Conservation (phyloP, 2,888 invertebrate species). For the Xestoiulus laeticollis region DNA sequence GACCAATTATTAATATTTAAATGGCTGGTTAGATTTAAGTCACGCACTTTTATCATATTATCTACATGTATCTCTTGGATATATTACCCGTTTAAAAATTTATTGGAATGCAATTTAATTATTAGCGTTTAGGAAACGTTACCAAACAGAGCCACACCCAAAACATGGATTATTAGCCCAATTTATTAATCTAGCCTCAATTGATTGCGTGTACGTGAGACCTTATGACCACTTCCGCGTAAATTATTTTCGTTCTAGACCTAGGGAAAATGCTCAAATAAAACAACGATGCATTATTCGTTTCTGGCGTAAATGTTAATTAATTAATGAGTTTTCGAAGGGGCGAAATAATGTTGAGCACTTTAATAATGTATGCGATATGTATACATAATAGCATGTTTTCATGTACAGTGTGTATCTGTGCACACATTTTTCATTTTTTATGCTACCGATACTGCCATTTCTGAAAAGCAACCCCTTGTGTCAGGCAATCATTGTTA, state of each 20-base stretch:
- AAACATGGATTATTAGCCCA: not conserved
- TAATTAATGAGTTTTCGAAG: constrained; percentile 17
- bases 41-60: not conserved
- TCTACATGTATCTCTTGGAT: not conserved
- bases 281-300: not conserved
- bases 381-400: not conserved
- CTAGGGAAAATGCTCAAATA: not conserved
- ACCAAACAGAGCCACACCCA: constrained; percentile 10
- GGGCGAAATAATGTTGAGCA: not conserved
- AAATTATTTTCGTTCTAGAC: not conserved
- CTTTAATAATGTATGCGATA: not conserved
- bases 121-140: not conserved
- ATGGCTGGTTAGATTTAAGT: not conserved
- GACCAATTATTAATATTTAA: not conserved
- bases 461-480: not conserved
- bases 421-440: not conserved
- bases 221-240: not conserved
- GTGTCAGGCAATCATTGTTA: not conserved
- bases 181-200: not conserved
- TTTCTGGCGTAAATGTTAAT: not conserved
- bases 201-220: not conserved
- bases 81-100: constrained; percentile 36
- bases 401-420: not conserved
- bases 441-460: not conserved
- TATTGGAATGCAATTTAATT: constrained; percentile 39